These are phyloP conservation scores for Dromius quadrimaculatus DNA, from an alignment of 2,888 invertebrate species.

Conservation along the genomic window DNA sequence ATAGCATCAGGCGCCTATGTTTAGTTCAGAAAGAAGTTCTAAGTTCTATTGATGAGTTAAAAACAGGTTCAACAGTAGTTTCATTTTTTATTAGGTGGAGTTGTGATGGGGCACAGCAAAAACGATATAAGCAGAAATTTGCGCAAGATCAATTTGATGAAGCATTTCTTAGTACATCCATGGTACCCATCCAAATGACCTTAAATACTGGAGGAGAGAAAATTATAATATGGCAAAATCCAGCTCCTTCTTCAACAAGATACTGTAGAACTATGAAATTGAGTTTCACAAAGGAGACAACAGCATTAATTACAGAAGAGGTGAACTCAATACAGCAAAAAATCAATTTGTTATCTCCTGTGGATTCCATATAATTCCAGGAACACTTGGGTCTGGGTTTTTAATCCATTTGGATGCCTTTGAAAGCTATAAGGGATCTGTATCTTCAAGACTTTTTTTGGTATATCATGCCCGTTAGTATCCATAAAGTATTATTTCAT, in stretches of 20 bases:
- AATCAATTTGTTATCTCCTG: no score
- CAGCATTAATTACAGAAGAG: neutral
- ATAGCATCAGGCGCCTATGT: neutral
- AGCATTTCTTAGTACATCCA: neutral
- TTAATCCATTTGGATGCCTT: no score
- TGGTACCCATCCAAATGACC: neutral
- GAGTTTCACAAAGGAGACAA: neutral
- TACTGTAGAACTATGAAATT: neutral
- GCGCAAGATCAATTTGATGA: neutral
- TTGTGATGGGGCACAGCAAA: neutral
- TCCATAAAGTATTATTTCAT: neutral
- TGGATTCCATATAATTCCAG: no score
- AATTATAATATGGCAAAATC: neutral
- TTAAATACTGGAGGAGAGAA: neutral
- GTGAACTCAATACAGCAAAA: neutral
- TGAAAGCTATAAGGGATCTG: no score
- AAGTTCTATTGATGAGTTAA: neutral
- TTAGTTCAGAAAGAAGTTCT: neutral
- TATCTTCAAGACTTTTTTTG: neutral
- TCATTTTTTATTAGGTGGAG: neutral
- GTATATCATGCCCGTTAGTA: neutral
- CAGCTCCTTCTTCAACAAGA: neutral
- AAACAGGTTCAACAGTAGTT: neutral
- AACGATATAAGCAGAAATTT: neutral
- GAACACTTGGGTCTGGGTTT: no score